phyloP scores from a whole-genome alignment of 2,888 invertebrate species.

The Caenorhabditis sinica region DNA sequence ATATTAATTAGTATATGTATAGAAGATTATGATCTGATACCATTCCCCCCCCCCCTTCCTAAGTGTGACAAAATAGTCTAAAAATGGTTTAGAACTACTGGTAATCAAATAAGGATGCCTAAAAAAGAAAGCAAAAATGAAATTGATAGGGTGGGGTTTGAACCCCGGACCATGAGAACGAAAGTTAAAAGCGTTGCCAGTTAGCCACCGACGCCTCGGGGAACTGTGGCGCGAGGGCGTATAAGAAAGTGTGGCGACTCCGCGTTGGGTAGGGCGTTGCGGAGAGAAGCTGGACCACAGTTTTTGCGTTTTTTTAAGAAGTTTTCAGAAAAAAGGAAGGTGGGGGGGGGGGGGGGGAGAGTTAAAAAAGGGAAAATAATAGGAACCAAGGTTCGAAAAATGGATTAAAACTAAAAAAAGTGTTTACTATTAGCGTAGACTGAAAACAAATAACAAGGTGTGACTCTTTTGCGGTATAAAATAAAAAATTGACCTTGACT shows the following conservation, averaged over 20 bases:
- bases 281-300: too few species aligned
- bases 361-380: neutral
- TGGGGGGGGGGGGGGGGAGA: too few species aligned
- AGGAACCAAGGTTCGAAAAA: conserved; percentile 3
- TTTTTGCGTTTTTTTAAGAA: too few species aligned
- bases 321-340: too few species aligned
- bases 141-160: neutral
- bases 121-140: neutral
- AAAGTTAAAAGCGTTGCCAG: neutral
- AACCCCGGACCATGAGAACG: neutral
- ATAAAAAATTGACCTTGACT: neutral
- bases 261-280: neutral
- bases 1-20: neutral
- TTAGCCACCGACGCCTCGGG: neutral
- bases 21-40: conserved; percentile 21
- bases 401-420: neutral
- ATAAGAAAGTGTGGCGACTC: neutral
- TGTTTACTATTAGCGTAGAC: neutral
- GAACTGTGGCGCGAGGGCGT: neutral
- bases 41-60: too few species aligned
- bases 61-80: too few species aligned
- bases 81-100: too few species aligned
- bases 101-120: neutral
- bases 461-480: neutral
- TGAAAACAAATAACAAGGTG: neutral